Percentiles rank a stretch among this genome's conserved stretches.
Evolutionary conservation across 2,888 invertebrate genomes (phyloP).

Genomic region (Cryptocheilus praepositus): DNA sequence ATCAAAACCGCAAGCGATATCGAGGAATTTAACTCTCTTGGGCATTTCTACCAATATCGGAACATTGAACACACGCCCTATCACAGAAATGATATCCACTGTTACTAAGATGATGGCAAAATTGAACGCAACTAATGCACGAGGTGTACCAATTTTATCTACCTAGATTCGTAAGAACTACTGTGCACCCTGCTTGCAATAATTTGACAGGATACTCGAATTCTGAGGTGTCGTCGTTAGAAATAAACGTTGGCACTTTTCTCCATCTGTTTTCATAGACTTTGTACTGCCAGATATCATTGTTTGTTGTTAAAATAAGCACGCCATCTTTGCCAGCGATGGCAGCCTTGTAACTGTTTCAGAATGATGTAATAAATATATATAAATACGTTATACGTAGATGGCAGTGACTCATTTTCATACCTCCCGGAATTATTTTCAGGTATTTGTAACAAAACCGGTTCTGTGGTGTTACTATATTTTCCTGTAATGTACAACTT

Average conservation of each 20-base stretch:
- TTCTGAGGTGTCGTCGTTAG: conserved; percentile 32
- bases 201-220: conserved; percentile 63
- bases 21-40: conserved; percentile 77
- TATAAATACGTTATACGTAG: no score
- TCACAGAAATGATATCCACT: conserved; percentile 12
- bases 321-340: conserved; percentile 59
- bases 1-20: conserved; percentile 87
- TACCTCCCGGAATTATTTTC: conserved; percentile 51
- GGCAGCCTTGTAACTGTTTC: conserved; percentile 37
- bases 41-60: conserved; percentile 79
- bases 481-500: conserved; percentile 61
- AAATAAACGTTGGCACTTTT: conserved; percentile 60
- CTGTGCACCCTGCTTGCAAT: conserved; percentile 57
- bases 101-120: no score
- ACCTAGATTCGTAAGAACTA: conserved; percentile 70
- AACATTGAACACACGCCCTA: conserved; percentile 79
- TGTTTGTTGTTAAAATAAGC: conserved; percentile 54
- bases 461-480: conserved; percentile 12
- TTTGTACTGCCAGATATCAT: conserved; percentile 66
- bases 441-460: conserved; percentile 46
- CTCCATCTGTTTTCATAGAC: conserved; percentile 63
- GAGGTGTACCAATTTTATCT: conserved; percentile 20
- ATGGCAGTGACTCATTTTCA: not conserved
- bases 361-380: not conserved
- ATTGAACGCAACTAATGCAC: not conserved